A percentile compares a stretch with the other conserved stretches of the same genome.
Evolutionary conservation across 1,140 invertebrate genomes (phyloP).

Genomic region (Chymomyza costata): DNA sequence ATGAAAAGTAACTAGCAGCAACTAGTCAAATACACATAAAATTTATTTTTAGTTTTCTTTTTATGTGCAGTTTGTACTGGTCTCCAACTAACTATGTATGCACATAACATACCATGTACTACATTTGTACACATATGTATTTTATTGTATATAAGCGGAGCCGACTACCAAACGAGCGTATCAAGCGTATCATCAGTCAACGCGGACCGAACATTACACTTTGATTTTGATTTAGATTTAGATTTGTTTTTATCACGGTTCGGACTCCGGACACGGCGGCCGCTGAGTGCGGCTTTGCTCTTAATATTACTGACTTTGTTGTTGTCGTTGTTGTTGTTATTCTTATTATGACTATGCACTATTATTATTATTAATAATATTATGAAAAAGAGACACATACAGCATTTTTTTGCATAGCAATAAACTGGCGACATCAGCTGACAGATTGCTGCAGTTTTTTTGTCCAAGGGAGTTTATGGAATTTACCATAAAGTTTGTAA

Average conservation of each 20-base stretch:
- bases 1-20: constrained; percentile 47
- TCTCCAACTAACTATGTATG: constrained; percentile 8
- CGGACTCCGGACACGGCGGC: neutral
- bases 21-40: constrained; percentile 5
- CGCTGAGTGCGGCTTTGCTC: constrained; percentile 7
- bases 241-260: constrained; percentile 26
- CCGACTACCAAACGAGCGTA: too few relatives aligned
- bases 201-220: constrained; percentile 1
- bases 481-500: too few relatives aligned
- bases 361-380: constrained; percentile 53
- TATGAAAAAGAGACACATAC: constrained; percentile 33
- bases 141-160: too few relatives aligned
- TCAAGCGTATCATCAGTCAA: too few relatives aligned
- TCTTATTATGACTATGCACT: constrained; percentile 37
- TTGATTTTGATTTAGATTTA: constrained; percentile 28
- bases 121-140: too few relatives aligned
- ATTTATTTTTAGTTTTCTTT: constrained; percentile 5
- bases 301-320: constrained; percentile 7
- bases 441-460: constrained; percentile 1
- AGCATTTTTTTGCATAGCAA: neutral
- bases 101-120: too few relatives aligned
- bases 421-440: neutral
- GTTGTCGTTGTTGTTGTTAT: constrained; percentile 11
- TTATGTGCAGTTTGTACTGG: constrained; percentile 6
- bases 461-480: too few relatives aligned